phyloP scores from a whole-genome alignment of 2,113 vertebrate genomes.

The Daboia siamensis region DNA sequence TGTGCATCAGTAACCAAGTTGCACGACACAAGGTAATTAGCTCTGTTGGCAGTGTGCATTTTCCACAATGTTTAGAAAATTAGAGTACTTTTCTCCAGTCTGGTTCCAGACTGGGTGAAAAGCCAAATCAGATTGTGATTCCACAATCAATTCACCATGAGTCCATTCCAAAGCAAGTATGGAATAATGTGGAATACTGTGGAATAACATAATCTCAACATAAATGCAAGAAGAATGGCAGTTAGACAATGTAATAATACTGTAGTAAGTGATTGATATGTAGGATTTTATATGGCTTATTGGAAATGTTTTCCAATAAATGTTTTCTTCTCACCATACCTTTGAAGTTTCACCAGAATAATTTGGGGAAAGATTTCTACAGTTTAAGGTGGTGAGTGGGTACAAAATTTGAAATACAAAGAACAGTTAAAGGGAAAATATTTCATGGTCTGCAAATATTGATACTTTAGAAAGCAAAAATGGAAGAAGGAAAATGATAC shows the following conservation, averaged over 20 bases:
- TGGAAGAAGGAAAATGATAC: neutral
- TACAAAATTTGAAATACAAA: neutral
- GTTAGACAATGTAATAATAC: neutral
- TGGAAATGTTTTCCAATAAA: too few relatives aligned
- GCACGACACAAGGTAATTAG: constrained; percentile 74
- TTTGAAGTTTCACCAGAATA: neutral
- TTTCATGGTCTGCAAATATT: neutral
- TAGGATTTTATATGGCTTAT: neutral
- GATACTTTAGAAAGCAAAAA: neutral
- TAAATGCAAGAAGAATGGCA: neutral
- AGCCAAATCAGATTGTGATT: neutral
- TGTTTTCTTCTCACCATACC: neutral
- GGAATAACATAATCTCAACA: too few relatives aligned
- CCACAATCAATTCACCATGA: neutral
- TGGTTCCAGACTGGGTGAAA: neutral
- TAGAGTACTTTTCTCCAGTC: constrained; percentile 6
- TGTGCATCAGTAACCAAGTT: constrained; percentile 75
- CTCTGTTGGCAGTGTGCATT: neutral
- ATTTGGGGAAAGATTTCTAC: neutral
- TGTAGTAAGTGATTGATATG: neutral
- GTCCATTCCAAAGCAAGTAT: neutral
- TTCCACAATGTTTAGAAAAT: neutral
- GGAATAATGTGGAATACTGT: neutral
- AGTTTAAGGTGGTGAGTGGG: neutral
- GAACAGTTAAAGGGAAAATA: too few relatives aligned